Evolutionary conservation across 2,797 vertebrate species (phyloP), one percentile per base, ranked within the genome.

Genomic region (Poeciliopsis turneri): DNA sequence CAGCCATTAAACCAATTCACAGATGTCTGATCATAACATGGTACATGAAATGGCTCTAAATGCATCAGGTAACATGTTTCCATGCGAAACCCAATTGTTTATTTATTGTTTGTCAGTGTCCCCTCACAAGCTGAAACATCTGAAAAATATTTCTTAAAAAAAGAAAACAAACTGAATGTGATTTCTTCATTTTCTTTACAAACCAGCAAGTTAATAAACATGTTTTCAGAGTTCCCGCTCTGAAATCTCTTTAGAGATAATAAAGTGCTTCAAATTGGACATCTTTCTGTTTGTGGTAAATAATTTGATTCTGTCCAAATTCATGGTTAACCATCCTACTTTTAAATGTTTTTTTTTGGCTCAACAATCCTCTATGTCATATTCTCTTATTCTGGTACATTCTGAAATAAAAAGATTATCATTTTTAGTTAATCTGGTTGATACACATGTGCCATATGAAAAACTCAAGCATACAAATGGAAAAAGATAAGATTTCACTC

Each of bases 151-250:
- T 28, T 71, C 5, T 70, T 28, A 30, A 46, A 46, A 43, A 28
- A 71, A 71, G n/a, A 28, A 16, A 46, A 43, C 33, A 66, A 8
- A 41, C 4, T 41, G 36, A 41, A 69, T 6, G 23, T 43, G 2
- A 43, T 69, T 69, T n/a, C 23, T 69, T 71, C 2, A 46, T 45
- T 46, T 46, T 46, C 7, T 45, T 16, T 45, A 46, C 25, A 45
- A 43, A 71, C 6, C 12, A 45, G 43, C 12, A 59, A 45, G 6
- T 53, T 76, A 28, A 78, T 75, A 12, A 46, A 75, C 79, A 72
- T 72, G 51, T 82, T 72, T 84, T 91, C 94, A 94, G 94, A 95
- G 95, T 79, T 89, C 93, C 95, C 76, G 94, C 95, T 95, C 94
- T 90, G 91, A 92, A 76, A 80, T 68, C 46, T 69, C n/a, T 53